Conservation (phyloP, 2,888 invertebrate genomes). For the Tipula vernalis region DNA sequence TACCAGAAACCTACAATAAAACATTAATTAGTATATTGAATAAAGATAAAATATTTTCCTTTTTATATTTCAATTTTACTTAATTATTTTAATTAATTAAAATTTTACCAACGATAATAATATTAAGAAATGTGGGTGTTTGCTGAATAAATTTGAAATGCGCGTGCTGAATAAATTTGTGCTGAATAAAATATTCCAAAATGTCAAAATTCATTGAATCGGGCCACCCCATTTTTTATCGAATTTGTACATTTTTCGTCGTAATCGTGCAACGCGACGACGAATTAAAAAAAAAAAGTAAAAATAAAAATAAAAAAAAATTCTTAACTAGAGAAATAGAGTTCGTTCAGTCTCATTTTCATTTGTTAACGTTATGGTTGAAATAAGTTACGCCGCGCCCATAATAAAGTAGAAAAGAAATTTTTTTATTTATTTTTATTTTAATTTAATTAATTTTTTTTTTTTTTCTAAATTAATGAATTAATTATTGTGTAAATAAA, state of each 20-base stretch:
- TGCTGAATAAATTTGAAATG: too few species aligned
- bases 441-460: neutral
- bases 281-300: neutral
- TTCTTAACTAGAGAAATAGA: neutral
- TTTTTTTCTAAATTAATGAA: neutral
- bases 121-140: too few species aligned
- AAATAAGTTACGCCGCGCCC: conserved; percentile 10
- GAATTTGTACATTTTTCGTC: neutral
- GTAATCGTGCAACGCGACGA: neutral
- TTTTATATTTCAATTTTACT: too few species aligned
- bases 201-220: neutral
- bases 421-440: neutral
- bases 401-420: neutral
- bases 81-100: too few species aligned
- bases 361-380: conserved; percentile 5
- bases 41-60: too few species aligned
- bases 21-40: too few species aligned
- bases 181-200: too few species aligned
- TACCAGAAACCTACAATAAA: too few species aligned
- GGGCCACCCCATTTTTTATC: neutral
- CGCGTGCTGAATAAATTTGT: too few species aligned
- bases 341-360: neutral
- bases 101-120: too few species aligned
- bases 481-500: conserved; percentile 4
- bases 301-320: neutral